Percentiles rank a stretch among this genome's conserved stretches.
Conservation (phyloP, 2,113 vertebrate species). For the Cyanistes caeruleus region DNA sequence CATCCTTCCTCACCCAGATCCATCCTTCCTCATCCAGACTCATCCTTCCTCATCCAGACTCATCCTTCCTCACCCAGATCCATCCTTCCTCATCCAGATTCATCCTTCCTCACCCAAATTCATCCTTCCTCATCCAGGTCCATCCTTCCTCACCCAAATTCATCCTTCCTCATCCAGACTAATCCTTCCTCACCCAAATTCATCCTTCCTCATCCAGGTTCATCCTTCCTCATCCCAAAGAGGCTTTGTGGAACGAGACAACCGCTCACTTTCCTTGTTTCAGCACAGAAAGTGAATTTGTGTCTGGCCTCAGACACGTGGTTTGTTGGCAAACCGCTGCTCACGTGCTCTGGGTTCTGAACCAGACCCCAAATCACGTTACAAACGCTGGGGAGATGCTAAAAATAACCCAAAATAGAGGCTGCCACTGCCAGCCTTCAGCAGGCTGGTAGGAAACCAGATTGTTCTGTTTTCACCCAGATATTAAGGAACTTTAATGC, state of each 20-base stretch:
- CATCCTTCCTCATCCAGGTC: accelerated
- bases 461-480: background rate
- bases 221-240: background rate
- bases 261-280: background rate
- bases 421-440: background rate
- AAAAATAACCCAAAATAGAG: background rate
- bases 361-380: background rate
- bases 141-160: accelerated
- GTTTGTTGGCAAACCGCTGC: background rate
- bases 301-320: background rate
- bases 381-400: background rate
- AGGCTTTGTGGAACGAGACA: background rate
- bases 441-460: background rate
- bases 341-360: background rate
- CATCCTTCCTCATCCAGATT: accelerated
- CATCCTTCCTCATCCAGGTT: accelerated
- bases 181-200: background rate
- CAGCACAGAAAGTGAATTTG: background rate
- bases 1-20: accelerated
- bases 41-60: background rate
- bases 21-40: accelerated
- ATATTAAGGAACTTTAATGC: background rate
- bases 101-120: accelerated
- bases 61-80: accelerated
- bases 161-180: background rate